phyloP scores from a whole-genome alignment of 2,888 invertebrate genomes.

The Gastracanthus pulcherrimus region DNA sequence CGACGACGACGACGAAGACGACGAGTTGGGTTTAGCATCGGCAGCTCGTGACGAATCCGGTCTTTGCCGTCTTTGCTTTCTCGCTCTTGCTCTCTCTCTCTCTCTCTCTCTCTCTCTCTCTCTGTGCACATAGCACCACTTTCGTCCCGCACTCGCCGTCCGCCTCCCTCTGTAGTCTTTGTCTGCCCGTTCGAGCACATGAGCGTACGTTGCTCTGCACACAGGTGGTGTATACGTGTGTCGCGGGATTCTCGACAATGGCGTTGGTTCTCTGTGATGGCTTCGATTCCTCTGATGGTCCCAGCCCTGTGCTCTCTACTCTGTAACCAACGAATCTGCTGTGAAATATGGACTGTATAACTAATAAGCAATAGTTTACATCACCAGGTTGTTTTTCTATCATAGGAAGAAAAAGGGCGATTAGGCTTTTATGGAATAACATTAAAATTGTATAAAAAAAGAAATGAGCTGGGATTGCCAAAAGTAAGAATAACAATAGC shows the following conservation, averaged over 20 bases:
- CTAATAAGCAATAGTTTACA: too few relatives aligned
- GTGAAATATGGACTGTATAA: too few relatives aligned
- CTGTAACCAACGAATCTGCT: too few relatives aligned
- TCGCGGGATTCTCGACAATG: constrained; percentile 27
- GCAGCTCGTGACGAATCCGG: constrained; percentile 65
- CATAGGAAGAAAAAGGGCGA: too few relatives aligned
- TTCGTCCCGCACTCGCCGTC: constrained; percentile 18
- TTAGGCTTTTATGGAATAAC: too few relatives aligned
- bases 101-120: neutral
- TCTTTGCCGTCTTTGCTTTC: too few relatives aligned
- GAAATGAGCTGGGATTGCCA: too few relatives aligned
- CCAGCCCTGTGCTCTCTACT: too few relatives aligned
- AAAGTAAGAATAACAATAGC: neutral
- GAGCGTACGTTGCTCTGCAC: constrained; percentile 35
- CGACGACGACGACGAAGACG: constrained; percentile 40
- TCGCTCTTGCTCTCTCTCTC: neutral
- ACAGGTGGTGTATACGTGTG: constrained; percentile 55
- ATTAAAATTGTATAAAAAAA: too few relatives aligned
- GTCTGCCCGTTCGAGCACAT: constrained; percentile 9
- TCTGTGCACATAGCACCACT: constrained; percentile 5
- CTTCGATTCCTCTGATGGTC: neutral
- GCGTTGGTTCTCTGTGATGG: constrained; percentile 7
- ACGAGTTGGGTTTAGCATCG: constrained; percentile 57
- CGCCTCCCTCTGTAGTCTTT: constrained; percentile 35
- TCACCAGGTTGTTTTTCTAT: too few relatives aligned